Conservation (phyloP, 2,888 invertebrate species). For the Neria commutata region DNA sequence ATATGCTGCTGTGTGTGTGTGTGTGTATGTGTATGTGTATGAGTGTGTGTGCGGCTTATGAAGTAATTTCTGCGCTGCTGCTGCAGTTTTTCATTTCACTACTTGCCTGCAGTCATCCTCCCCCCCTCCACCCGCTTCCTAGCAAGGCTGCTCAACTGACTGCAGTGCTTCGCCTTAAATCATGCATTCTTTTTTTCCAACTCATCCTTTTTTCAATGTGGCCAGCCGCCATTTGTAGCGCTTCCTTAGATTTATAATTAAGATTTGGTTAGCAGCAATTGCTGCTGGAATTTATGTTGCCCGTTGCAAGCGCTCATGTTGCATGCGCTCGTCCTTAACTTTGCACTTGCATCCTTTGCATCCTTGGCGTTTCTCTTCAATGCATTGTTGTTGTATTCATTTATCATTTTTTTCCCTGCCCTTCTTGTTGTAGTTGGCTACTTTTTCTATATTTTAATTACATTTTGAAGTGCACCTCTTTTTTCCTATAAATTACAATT, state of each 20-base stretch:
- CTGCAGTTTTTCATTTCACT: slow-evolving; percentile 13
- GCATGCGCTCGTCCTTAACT: neutral
- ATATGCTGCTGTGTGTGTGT: too few species aligned
- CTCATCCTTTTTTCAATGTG: slow-evolving; percentile 11
- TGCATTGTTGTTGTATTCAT: slow-evolving; percentile 26
- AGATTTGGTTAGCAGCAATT: slow-evolving; percentile 58
- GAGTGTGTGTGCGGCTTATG: slow-evolving; percentile 17
- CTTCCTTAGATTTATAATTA: slow-evolving; percentile 60
- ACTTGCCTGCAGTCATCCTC: slow-evolving; percentile 18
- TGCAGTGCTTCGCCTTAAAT: slow-evolving; percentile 54
- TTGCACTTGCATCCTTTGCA: slow-evolving; percentile 32
- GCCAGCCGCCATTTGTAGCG: too few species aligned
- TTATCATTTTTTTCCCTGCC: slow-evolving; percentile 44
- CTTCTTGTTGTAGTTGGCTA: neutral
- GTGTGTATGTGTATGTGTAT: too few species aligned
- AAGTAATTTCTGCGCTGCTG: neutral
- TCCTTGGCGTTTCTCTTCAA: slow-evolving; percentile 13
- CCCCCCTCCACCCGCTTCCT: too few species aligned
- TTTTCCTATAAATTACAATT: neutral
- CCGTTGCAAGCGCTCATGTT: slow-evolving; percentile 22
- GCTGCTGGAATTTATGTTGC: slow-evolving; percentile 52
- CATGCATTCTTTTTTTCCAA: slow-evolving; percentile 33
- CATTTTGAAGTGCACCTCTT: neutral
- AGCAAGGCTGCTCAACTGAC: slow-evolving; percentile 22
- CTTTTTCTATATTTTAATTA: neutral